Evolutionary conservation across 2,113 vertebrate genomes (phyloP), one percentile per base, ranked within the genome.

Genomic region (Scartelaos histophorus): DNA sequence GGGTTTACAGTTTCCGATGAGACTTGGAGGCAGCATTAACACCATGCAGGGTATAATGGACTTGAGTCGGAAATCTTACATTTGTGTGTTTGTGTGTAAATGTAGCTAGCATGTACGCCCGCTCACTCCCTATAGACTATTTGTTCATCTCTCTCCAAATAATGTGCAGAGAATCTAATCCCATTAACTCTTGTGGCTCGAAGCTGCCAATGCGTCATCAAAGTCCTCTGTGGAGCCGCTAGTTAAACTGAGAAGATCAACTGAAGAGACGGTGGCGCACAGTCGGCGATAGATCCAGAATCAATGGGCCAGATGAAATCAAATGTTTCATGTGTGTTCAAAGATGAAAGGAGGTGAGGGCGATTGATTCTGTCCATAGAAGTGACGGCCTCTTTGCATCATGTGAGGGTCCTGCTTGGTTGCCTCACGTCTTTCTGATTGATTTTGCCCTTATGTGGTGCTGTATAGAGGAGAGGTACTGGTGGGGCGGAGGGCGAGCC

Each of bases 281-380:
- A 85, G 67, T 74, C 73, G 66, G 65, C 75, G 74, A 80, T 66
- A 82, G 79, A 83, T 75, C 83, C 84, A 79, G 82, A 81, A 88
- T 87, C 86, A 79, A 70, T 81, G 81, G 75, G 16, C 67, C 60
- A 83, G 79, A 82, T 85, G 73, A 87, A 84, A 82, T 81, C 56
- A 75, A 81, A 45, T 13, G 47, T 84, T 87, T 87, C 75, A 87
- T 87, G 79, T 76, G 17, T 53, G 53, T 29, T 76, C 60, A 71
- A 76, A 82, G 68, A 74, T 65, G 25, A 51, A 68, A 66, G 56
- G 76, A 29, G 69, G 34, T 74, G 53, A 58, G 24, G 69, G 80
- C 68, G 34, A 60, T 35, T 68, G 69, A 78, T 74, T 79, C 65
- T 64, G 78, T 81, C 76, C 82, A 87, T 68, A 84, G 81, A 56